These are phyloP conservation scores for Anthonomus grandis DNA, from an alignment of 1,140 invertebrate species.

Conservation along the genomic window DNA sequence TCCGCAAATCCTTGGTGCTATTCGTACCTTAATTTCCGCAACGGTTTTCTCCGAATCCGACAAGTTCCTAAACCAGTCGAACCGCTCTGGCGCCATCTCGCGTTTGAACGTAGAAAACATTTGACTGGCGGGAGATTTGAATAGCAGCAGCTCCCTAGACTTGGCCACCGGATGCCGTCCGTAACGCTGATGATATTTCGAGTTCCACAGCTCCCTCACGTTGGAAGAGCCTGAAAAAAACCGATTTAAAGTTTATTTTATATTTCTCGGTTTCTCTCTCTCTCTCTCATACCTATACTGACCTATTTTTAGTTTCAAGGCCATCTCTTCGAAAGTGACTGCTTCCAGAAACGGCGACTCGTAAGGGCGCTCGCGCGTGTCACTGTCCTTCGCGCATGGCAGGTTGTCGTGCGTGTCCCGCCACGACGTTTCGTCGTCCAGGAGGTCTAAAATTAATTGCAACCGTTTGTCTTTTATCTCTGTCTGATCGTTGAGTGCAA, in stretches of 20 bases:
- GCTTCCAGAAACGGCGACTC: constrained; percentile 31
- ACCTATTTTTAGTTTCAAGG: constrained; percentile 30
- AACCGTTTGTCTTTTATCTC: too few relatives aligned
- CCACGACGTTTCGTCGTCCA: constrained; percentile 8
- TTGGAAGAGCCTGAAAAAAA: neutral
- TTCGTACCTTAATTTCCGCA: constrained; percentile 2
- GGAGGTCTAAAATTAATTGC: constrained; percentile 16
- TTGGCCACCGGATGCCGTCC: neutral
- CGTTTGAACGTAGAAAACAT: constrained; percentile 9
- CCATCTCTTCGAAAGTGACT: constrained; percentile 31
- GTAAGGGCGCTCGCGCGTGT: constrained; percentile 4
- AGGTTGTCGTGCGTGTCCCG: constrained; percentile 5
- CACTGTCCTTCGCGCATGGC: neutral
- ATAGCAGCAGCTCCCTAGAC: constrained; percentile 12
- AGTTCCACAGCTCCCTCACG: constrained; percentile 10
- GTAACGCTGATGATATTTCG: constrained; percentile 8
- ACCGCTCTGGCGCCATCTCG: constrained; percentile 1
- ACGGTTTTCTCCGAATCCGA: neutral
- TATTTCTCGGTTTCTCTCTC: neutral
- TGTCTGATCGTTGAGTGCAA: too few relatives aligned
- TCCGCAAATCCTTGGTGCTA: too few relatives aligned
- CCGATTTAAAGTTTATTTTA: neutral
- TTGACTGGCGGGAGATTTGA: constrained; percentile 22
- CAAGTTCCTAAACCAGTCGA: neutral
- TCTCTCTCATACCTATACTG: neutral